phyloP scores from a whole-genome alignment of 2,113 vertebrate genomes.

The Salminus brasiliensis region DNA sequence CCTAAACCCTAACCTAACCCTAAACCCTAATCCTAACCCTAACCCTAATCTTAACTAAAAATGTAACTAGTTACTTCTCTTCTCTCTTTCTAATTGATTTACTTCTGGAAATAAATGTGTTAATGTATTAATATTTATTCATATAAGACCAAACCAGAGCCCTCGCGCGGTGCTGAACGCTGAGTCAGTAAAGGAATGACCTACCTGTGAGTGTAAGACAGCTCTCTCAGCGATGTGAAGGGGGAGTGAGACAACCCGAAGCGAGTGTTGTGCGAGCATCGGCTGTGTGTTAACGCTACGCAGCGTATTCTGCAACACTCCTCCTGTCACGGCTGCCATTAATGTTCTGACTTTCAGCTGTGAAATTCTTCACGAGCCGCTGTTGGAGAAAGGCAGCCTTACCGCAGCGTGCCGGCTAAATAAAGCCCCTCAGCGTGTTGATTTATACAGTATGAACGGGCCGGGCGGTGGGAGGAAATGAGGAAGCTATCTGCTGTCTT shows the following conservation, averaged over 20 bases:
- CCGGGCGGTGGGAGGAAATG: not conserved
- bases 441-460: not conserved
- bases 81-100: too few species aligned
- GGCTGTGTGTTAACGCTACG: not conserved
- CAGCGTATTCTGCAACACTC: not conserved
- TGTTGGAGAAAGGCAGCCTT: not conserved
- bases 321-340: not conserved
- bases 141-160: not conserved
- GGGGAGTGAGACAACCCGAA: conserved; percentile 6
- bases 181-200: conserved; percentile 33
- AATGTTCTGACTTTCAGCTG: not conserved
- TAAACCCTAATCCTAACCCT: too few species aligned
- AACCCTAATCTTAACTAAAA: too few species aligned
- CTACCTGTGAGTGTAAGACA: conserved; percentile 33
- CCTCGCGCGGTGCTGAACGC: conserved; percentile 33
- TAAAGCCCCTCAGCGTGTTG: conserved; percentile 10
- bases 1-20: too few species aligned
- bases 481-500: not conserved
- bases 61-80: too few species aligned
- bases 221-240: conserved; percentile 32
- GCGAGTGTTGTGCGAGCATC: conserved; percentile 1
- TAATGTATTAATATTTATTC: not conserved
- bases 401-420: not conserved
- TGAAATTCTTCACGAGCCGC: conserved; percentile 2
- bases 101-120: too few species aligned